These are phyloP conservation scores for Siniperca scherzeri DNA, from an alignment of 2,797 vertebrate species.

Conservation along the genomic window DNA sequence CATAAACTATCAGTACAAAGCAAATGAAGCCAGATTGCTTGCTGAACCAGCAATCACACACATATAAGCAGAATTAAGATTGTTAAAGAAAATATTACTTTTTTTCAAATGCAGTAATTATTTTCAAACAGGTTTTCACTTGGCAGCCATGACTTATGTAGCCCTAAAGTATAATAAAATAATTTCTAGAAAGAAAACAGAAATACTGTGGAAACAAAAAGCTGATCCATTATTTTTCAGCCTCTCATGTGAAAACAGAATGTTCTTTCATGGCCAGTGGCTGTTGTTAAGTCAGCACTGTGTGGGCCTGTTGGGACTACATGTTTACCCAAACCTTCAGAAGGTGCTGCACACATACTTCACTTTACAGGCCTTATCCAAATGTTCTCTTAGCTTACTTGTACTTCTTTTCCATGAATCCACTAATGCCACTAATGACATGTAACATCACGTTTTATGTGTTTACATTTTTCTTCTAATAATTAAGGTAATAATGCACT, in stretches of 20 bases:
- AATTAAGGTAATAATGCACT: background rate
- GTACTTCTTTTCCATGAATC: background rate
- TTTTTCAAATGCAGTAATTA: background rate
- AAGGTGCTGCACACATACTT: constrained; percentile 7
- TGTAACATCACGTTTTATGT: background rate
- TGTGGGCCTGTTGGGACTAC: constrained; percentile 21
- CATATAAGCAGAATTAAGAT: background rate
- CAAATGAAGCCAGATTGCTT: background rate
- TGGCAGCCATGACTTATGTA: background rate
- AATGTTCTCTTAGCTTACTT: background rate
- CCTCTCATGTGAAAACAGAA: constrained; percentile 30
- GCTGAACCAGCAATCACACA: background rate
- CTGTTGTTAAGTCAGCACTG: constrained; percentile 26
- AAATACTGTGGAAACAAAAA: background rate
- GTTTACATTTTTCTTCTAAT: constrained; percentile 24
- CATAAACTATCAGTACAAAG: background rate
- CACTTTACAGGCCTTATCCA: background rate
- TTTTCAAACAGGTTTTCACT: background rate
- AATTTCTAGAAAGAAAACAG: background rate
- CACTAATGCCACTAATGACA: background rate
- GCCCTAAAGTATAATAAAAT: background rate
- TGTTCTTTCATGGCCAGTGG: constrained; percentile 17
- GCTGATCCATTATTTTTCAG: constrained; percentile 21
- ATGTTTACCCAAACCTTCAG: constrained; percentile 29
- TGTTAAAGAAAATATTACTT: background rate